Base-by-base conservation (phyloP, 2,113 vertebrate species). In the Pseudopipra pipra region DNA sequence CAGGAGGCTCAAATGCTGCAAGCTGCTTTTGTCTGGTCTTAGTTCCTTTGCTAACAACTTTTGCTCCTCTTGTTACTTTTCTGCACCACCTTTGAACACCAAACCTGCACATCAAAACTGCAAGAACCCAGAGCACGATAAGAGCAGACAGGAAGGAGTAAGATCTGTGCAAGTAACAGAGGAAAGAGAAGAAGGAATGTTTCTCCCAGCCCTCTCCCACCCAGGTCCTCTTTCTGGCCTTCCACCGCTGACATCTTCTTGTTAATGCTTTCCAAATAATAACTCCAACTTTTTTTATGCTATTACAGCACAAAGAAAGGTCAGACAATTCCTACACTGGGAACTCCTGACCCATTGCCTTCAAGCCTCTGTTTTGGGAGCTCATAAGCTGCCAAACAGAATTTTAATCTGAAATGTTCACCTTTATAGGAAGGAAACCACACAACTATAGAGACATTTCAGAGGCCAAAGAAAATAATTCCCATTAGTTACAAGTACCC, bases 391-490 rank as follows among this genome's bases (percentile, higher is more conserved):
- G 92, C 92, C 96, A 96, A 96, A 56, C 3, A 81, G 66, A 76
- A 87, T 75, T 95, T 94, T 96, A 96, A 95, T 92, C 92, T 96
- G 77, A 93, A 96, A 79, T 0, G 1, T 68, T 84, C 93, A 97
- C 92, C 87, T 95, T 96, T 61, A 59, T 89, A 96, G 95, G 96
- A 96, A 97, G 96, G 95, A 96, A 96, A 92, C 83, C 54, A 84
- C 88, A 85, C 4, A 4, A 73, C 66, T 41, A 23, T 3, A 17
- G 56, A 89, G 79, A 90, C 11, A 43, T 72, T 96, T 82, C 62
- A 85, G 83, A 84, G 22, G 96, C 96, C 95, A 97, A 93, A 94
- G 49, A 94, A 96, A 96, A 96, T 93, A 96, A 89, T 78, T 93
- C 56, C 76, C 62, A 46, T 84, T 85, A 35, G 25, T 96, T 86